Percentiles rank a stretch among this genome's conserved stretches.
These are phyloP conservation scores for Larimichthys crocea DNA, from an alignment of 2,113 vertebrate species.

Conservation along the genomic window DNA sequence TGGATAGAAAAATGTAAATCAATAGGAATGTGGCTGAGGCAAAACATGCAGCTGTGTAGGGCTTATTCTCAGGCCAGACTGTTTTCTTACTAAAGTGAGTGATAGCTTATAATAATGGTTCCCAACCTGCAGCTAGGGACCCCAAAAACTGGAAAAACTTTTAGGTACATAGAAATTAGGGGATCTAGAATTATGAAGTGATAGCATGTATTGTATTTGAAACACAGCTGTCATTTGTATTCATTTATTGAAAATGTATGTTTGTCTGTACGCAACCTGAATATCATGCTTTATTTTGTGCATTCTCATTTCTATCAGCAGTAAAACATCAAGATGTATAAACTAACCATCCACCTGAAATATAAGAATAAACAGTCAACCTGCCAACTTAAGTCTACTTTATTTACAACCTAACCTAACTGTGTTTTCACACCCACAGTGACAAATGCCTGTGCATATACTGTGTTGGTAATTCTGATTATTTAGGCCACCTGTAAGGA, in stretches of 20 bases:
- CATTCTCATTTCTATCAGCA: neutral
- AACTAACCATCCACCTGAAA: neutral
- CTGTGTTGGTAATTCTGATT: constrained; percentile 7
- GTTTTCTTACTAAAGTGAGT: neutral
- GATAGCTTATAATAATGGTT: no score
- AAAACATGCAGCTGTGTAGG: neutral
- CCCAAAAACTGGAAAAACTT: neutral
- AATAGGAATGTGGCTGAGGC: constrained; percentile 2
- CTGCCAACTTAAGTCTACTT: neutral
- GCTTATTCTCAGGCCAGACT: neutral
- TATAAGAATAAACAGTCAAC: neutral
- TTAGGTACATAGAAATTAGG: no score
- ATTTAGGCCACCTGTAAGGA: constrained; percentile 61
- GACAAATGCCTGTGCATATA: neutral
- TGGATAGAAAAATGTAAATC: neutral
- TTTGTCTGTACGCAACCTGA: no score
- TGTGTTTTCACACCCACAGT: neutral
- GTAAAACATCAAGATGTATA: neutral
- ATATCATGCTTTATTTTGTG: no score
- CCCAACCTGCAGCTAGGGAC: neutral
- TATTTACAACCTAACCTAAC: neutral
- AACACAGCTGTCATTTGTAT: no score
- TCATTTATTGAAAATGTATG: no score
- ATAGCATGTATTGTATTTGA: no score
- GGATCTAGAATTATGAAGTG: no score